Evolutionary conservation across 2,888 invertebrate genomes (phyloP).

Genomic region (Ophonus ardosiacus): DNA sequence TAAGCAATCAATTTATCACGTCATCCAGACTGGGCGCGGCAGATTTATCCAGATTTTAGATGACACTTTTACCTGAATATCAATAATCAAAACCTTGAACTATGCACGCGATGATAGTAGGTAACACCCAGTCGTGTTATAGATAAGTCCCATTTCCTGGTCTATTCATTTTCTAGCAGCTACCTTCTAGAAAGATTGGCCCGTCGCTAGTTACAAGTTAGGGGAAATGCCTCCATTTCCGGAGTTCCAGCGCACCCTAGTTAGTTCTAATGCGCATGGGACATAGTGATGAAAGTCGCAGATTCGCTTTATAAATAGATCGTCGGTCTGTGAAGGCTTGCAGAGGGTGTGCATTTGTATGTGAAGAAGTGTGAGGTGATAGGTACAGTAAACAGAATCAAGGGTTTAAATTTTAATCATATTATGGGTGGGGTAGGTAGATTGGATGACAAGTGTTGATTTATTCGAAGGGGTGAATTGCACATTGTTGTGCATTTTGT

Average conservation of each 20-base stretch:
- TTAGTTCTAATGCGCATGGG: background rate
- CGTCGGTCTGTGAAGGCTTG: background rate
- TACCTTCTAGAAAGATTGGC: background rate
- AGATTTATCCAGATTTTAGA: background rate
- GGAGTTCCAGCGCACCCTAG: background rate
- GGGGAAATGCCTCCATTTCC: slow-evolving; percentile 25
- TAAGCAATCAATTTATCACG: slow-evolving; percentile 53
- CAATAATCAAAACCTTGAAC: background rate
- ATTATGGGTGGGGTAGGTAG: background rate
- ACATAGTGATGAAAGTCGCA: background rate
- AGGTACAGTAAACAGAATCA: background rate
- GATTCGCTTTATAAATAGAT: slow-evolving; percentile 8
- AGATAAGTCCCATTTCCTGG: background rate
- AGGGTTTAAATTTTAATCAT: slow-evolving; percentile 12
- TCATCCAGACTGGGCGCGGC: background rate
- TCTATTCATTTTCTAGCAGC: background rate
- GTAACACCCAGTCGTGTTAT: background rate
- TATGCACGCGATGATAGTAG: background rate
- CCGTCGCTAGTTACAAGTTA: background rate
- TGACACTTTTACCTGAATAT: background rate
- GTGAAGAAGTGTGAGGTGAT: background rate
- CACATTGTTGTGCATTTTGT: background rate
- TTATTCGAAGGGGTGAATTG: background rate
- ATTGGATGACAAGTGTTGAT: slow-evolving; percentile 5
- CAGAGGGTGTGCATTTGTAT: background rate